A percentile compares a stretch with the other conserved stretches of the same genome.
phyloP scores from a whole-genome alignment of 1,140 invertebrate genomes.

The Euwallacea similis region DNA sequence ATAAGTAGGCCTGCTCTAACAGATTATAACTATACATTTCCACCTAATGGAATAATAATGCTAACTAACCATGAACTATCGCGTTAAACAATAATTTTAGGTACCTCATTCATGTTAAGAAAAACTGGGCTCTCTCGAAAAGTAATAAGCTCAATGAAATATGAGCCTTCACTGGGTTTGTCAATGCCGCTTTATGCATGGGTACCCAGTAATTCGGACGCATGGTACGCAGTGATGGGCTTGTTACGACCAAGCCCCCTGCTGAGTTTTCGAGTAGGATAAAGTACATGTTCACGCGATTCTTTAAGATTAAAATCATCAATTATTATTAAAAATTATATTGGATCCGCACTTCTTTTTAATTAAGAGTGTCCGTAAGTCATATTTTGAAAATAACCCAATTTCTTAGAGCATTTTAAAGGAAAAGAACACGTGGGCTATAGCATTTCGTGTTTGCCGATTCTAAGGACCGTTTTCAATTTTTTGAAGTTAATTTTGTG shows the following conservation, averaged over 20 bases:
- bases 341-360: not conserved
- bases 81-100: too few species aligned
- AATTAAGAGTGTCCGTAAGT: too few species aligned
- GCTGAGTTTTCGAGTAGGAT: not conserved
- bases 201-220: not conserved
- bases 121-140: too few species aligned
- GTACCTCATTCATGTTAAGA: too few species aligned
- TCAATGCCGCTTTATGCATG: conserved; percentile 1
- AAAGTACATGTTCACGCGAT: conserved; percentile 5
- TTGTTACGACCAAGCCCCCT: conserved; percentile 2
- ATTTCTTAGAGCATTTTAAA: too few species aligned
- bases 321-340: conserved; percentile 18
- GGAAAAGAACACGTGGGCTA: too few species aligned
- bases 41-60: not conserved
- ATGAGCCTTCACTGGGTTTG: not conserved
- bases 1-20: not conserved
- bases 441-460: too few species aligned
- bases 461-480: too few species aligned
- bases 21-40: not conserved
- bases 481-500: too few species aligned
- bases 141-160: too few species aligned
- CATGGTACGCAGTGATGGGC: not conserved
- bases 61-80: not conserved
- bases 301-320: conserved; percentile 14
- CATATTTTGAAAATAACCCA: too few species aligned